These are phyloP conservation scores for Gymnarchus niloticus DNA, from an alignment of 2,113 vertebrate species.

Conservation along the genomic window DNA sequence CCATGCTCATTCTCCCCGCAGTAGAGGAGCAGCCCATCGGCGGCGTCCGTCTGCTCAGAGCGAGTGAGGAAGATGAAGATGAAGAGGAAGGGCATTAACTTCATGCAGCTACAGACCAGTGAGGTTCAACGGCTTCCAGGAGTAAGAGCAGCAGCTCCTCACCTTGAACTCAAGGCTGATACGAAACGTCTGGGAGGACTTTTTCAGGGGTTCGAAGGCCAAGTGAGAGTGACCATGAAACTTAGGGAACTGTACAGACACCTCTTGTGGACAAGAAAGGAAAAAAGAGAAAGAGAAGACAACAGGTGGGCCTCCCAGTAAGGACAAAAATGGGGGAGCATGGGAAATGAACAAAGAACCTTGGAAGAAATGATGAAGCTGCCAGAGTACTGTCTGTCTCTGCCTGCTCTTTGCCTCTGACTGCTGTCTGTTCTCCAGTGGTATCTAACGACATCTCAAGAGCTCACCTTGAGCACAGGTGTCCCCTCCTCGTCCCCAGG, in stretches of 20 bases:
- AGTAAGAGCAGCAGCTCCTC: conserved; percentile 33
- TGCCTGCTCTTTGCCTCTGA: neutral
- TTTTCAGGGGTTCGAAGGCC: conserved; percentile 75
- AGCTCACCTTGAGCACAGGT: conserved; percentile 59
- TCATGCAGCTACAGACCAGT: neutral
- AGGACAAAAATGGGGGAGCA: too few species aligned
- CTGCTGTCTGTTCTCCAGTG: neutral
- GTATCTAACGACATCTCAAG: neutral
- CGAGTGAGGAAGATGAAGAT: neutral
- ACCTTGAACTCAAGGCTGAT: conserved; percentile 75
- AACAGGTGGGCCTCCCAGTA: too few species aligned
- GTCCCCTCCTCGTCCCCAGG: conserved; percentile 63
- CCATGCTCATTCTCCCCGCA: conserved; percentile 72
- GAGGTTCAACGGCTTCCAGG: neutral
- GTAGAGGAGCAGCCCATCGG: conserved; percentile 70
- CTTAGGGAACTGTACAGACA: conserved; percentile 69
- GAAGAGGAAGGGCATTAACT: neutral
- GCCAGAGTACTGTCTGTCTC: neutral
- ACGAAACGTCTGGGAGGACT: conserved; percentile 70
- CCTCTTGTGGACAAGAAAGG: conserved; percentile 51
- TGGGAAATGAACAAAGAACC: too few species aligned
- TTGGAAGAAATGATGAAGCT: too few species aligned
- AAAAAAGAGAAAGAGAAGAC: neutral
- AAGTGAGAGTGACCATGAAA: conserved; percentile 72
- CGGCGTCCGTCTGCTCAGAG: conserved; percentile 57